Conservation (phyloP, 2,113 vertebrate genomes). For the Ardeotis arabs region DNA sequence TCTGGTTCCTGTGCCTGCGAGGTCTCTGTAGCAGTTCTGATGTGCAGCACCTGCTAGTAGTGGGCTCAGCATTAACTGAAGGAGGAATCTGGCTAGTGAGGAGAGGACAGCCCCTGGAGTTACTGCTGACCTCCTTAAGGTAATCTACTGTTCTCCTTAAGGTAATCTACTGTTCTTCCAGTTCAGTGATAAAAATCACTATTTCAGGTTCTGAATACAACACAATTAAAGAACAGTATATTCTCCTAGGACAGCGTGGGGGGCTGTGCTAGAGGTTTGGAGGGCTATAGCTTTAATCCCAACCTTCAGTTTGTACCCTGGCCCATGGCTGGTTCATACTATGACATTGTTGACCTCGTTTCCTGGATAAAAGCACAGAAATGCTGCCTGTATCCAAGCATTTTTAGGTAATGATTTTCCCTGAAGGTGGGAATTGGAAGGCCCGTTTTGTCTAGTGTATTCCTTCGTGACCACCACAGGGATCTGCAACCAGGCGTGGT, state of each 20-base stretch:
- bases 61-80: not conserved
- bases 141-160: not conserved
- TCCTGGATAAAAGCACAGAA: not conserved
- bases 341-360: not conserved
- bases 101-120: not conserved
- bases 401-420: slow-evolving; percentile 11
- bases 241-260: not conserved
- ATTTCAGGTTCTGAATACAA: not conserved
- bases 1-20: not conserved
- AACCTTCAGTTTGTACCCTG: not conserved
- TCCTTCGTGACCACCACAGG: not conserved
- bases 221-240: not conserved
- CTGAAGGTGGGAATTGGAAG: not conserved
- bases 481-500: not conserved
- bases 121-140: not conserved
- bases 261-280: not conserved
- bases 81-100: not conserved
- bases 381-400: not conserved
- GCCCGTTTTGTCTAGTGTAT: not conserved
- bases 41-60: not conserved
- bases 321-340: not conserved
- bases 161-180: not conserved
- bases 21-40: not conserved
- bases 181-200: not conserved
- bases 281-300: not conserved